Evolutionary conservation across 1,140 invertebrate genomes (phyloP).

Genomic region (Trissolcus basalis): DNA sequence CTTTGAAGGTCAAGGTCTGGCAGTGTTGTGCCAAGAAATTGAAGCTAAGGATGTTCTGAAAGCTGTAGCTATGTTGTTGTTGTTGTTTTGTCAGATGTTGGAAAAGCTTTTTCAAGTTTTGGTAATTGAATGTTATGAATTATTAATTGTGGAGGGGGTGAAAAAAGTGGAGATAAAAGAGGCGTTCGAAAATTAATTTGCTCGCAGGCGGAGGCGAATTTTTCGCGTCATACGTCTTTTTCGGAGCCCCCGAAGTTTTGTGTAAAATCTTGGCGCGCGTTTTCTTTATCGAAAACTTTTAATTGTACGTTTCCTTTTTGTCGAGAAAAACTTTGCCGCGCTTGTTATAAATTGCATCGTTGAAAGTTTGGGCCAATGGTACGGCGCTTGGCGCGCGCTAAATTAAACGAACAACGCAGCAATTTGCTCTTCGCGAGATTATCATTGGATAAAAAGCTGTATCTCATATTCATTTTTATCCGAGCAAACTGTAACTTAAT

Average conservation of each 20-base stretch:
- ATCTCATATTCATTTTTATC: slow-evolving; percentile 12
- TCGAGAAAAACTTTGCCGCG: slow-evolving; percentile 33
- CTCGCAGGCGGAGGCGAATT: slow-evolving; percentile 13
- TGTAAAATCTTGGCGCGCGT: slow-evolving; percentile 44
- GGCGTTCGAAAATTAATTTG: slow-evolving; percentile 33
- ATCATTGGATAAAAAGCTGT: slow-evolving; percentile 40
- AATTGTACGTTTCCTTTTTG: slow-evolving; percentile 52
- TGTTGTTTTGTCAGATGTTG: no score
- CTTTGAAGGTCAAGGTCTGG: slow-evolving; percentile 53
- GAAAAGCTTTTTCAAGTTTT: no score
- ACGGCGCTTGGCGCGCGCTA: slow-evolving; percentile 45
- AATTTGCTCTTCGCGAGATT: slow-evolving; percentile 46
- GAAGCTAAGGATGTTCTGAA: slow-evolving; percentile 8
- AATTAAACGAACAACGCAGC: slow-evolving; percentile 51
- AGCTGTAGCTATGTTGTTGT: no score
- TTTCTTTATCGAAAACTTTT: slow-evolving; percentile 59
- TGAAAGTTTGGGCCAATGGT: slow-evolving; percentile 52
- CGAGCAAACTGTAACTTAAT: slow-evolving; percentile 4
- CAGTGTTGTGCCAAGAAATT: slow-evolving; percentile 55
- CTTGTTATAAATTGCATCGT: slow-evolving; percentile 56
- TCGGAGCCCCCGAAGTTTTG: slow-evolving; percentile 27
- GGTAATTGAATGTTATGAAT: no score
- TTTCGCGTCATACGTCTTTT: slow-evolving; percentile 32
- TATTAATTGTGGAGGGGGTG: no score
- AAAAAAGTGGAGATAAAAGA: neutral